Conservation (phyloP, 53 echinoderm and acorn worm genomes). For the Stichopus horrens region DNA sequence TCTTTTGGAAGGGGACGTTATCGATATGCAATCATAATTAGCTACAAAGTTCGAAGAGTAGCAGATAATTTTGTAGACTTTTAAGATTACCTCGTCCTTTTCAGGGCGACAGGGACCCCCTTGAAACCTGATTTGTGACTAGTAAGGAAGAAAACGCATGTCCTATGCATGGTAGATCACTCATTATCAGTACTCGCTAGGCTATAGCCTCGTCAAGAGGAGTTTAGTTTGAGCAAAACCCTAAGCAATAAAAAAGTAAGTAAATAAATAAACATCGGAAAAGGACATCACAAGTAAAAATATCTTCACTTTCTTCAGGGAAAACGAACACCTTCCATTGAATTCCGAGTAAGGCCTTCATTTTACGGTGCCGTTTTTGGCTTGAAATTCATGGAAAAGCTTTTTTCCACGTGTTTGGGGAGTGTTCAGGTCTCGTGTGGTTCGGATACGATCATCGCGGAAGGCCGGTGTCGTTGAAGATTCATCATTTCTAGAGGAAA, state of each 20-base stretch:
- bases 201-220: slow-evolving; percentile 17
- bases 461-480: too few relatives aligned
- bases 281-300: too few relatives aligned
- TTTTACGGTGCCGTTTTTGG: background rate
- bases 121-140: background rate
- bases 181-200: background rate
- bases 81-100: background rate
- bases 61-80: background rate
- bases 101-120: background rate
- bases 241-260: background rate
- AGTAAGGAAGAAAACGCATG: background rate
- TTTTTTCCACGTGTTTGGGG: background rate
- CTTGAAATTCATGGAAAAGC: background rate
- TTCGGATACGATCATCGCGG: too few relatives aligned
- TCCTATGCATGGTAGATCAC: background rate
- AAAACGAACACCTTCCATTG: too few relatives aligned
- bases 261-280: background rate
- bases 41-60: background rate
- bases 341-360: background rate
- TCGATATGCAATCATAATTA: background rate
- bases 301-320: too few relatives aligned
- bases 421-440: too few relatives aligned
- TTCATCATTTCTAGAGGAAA: too few relatives aligned
- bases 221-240: slow-evolving; percentile 7
- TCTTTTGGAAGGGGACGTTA: too few relatives aligned